These are phyloP conservation scores for Falco peregrinus DNA, from an alignment of 2,797 vertebrate species.

Conservation along the genomic window DNA sequence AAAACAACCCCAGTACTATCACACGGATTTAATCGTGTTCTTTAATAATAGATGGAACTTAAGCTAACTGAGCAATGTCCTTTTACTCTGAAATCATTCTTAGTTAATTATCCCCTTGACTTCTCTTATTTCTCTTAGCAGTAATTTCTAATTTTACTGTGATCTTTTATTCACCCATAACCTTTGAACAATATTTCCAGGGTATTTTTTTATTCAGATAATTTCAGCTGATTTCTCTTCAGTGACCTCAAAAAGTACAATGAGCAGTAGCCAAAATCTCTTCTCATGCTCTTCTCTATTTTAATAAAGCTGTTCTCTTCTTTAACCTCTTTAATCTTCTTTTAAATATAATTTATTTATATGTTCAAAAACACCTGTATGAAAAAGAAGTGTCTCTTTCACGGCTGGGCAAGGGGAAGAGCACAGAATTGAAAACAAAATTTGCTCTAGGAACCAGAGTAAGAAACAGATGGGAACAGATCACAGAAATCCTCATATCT, in stretches of 20 bases:
- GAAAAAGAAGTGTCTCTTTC: background rate
- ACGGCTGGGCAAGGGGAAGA: background rate
- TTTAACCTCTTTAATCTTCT: background rate
- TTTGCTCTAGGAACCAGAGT: background rate
- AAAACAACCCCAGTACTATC: background rate
- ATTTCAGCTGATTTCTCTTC: constrained; percentile 11
- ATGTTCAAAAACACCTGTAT: background rate
- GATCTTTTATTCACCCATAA: constrained; percentile 37
- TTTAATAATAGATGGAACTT: constrained; percentile 7
- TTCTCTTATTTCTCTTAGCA: constrained; percentile 19
- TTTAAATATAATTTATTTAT: background rate
- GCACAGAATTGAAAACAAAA: background rate
- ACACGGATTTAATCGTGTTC: background rate
- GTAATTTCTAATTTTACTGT: constrained; percentile 43
- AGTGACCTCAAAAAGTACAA: constrained; percentile 5
- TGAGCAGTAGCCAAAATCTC: background rate
- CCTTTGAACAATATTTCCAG: constrained; percentile 21
- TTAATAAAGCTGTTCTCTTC: background rate
- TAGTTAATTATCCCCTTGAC: constrained; percentile 36
- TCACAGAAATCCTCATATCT: background rate
- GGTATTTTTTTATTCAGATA: background rate
- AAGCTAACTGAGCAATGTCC: constrained; percentile 1
- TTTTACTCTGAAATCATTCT: constrained; percentile 19
- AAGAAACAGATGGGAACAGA: background rate
- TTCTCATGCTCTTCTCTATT: background rate